Base-by-base conservation (phyloP, 2,113 vertebrate genomes). In the Struthio camelus region DNA sequence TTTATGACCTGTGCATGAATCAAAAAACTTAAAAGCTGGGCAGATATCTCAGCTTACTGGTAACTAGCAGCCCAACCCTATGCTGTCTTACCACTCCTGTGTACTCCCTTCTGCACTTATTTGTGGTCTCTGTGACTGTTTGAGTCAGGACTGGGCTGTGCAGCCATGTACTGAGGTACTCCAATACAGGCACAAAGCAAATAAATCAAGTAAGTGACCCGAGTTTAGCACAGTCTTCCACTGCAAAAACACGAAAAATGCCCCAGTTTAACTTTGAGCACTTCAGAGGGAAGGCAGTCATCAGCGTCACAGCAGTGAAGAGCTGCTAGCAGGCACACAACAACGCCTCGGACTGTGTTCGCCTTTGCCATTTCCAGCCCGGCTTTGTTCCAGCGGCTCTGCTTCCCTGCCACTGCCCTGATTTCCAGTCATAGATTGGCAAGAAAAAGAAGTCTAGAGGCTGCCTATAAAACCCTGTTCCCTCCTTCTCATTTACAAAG, bases 1-100 rank as follows among this genome's bases (percentile, higher is more conserved):
- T 96, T 96, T 76, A 87, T 80, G 76, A 96, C 85, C 76, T 85
- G 59, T 42, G 34, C 76, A 86, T 93, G 93, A 90, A 86, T 96
- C 87, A 95, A 67, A 69, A 93, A 95, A 36, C 42, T 76, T 75
- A 72, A 70, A 23, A 80, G 79, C 58, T 77, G 34, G 67, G 72
- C 67, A 87, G 71, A 91, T 96, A 93, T 93, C 87, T 93, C 67
- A 96, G 6, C 34, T 66, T 77, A 58, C 67, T 94, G 76, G 48
- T 90, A 89, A 75, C 89, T 71, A 71, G 13, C 32, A 94, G 96
- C 96, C 90, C 93, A 96, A 12, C 87, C 92, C 67, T 66, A 1
- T 0, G 27, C 36, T 89, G 76, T 30, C 76, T 95, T 81, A 58
- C 76, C 73, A 17, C 4, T 90, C 46, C 46, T 44, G 15, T 38